These are phyloP conservation scores for Mesocentrotus franciscanus DNA, from an alignment of 53 echinoderm and acorn worm genomes.

Conservation along the genomic window DNA sequence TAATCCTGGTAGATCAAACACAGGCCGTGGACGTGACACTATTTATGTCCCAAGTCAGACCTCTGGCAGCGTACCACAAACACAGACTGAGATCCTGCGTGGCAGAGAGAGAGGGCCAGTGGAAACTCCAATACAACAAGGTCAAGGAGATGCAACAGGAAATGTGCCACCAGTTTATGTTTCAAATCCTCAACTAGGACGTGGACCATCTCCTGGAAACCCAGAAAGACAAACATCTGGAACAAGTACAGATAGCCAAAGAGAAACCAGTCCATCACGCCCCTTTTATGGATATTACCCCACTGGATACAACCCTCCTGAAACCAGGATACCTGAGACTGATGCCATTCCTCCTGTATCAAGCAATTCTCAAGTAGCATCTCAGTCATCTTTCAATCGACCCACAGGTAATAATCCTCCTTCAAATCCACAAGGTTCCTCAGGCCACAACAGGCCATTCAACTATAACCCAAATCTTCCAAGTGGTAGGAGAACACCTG, in stretches of 20 bases:
- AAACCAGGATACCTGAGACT: constrained; percentile 26
- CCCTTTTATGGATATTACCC: constrained; percentile 62
- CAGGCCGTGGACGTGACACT: constrained; percentile 4
- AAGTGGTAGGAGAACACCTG: not conserved
- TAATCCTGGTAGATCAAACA: not conserved
- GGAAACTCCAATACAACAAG: not conserved
- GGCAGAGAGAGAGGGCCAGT: constrained; percentile 34
- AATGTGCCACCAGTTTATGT: constrained; percentile 17
- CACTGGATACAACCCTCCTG: constrained; percentile 35
- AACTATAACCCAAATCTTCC: constrained; percentile 7
- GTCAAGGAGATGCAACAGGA: not conserved
- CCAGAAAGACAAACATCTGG: not conserved
- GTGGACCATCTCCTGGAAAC: not conserved
- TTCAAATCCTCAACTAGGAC: constrained; percentile 44
- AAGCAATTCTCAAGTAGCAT: not conserved
- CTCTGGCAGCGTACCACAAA: not conserved
- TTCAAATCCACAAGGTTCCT: constrained; percentile 19
- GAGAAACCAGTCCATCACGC: not conserved
- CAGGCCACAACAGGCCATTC: not conserved
- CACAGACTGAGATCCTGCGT: constrained; percentile 44
- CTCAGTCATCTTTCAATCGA: constrained; percentile 43
- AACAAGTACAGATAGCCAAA: not conserved
- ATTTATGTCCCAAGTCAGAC: constrained; percentile 31
- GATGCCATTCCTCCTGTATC: constrained; percentile 44
- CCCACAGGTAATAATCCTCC: constrained; percentile 47